Base-by-base conservation (phyloP, 2,888 invertebrate genomes). In the Drosophila histrio region DNA sequence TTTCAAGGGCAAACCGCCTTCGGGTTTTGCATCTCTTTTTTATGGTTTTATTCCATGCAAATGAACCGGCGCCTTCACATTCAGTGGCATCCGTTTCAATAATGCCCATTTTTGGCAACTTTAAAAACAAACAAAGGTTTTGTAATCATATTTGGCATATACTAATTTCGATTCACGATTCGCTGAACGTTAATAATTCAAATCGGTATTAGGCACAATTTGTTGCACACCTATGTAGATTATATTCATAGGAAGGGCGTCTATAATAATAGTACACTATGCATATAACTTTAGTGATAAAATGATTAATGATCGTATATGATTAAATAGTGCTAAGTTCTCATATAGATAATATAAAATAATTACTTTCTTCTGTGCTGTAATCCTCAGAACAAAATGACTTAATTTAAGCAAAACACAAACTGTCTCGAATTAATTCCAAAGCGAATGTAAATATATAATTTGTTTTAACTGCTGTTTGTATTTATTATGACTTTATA, bases 31-130 rank as follows among this genome's bases (percentile, higher is more conserved):
- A 72, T 66, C 77, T 66, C 60, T 76, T 58, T 50, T 57, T 43
- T 39, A 36, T 24, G 38, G 38, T 15, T 38, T 17, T 58, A 59
- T 47, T 13, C 32, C 28, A 81, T 81, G 87, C 72, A 81, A 81
- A 81, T 85, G 82, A 87, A 52, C 80, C 80, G 81, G 75, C 57
- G 58, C 80, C 81, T 77, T 79, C 77, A 64, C 76, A 71, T 73
- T 74, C 24, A 34, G 57, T 59, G 67, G 60, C 26, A 72, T 74
- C 68, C 77, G 77, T 52, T 77, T 77, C 47, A 52, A 47, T 53
- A 79, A 77, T 76, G 86, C 61, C 85, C 78, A 81, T 74, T 80
- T 80, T 83, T 69, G 53, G 78, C 81, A 73, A 80, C 21, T 32
- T 53, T 22, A 52, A 47, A 61, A 72, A 78, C 50, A 62, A 70